Base-by-base conservation (phyloP, 35 echinoderm and acorn worm species). In the Stichopus chloronotus region DNA sequence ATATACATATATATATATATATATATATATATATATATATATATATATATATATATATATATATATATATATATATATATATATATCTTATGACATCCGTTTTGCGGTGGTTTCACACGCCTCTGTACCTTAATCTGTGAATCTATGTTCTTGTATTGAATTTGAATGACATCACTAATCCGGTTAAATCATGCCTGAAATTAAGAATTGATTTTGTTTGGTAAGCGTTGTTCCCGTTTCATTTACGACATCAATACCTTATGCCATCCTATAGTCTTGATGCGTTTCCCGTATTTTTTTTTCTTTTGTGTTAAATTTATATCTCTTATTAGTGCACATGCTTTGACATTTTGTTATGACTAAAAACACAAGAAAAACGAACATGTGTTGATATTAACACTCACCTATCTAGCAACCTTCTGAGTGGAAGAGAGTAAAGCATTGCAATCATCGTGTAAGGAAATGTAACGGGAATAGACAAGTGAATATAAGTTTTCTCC, bases 111-210 rank as follows among this genome's bases (percentile, higher is more conserved):
- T 56, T 20, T 83, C 80, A 83, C 80, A 16, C 80, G 80, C 80
- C 80, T 83, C 55, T 55, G 30, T 56, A 9, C 25, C 19, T 19
- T 83, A 55, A 83, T 83, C 80, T 83, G 80, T 83, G 80, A 83
- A 83, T 55, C 55, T 56, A 56, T 55, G 53, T 56, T n/a, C 80
- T 53, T 83, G 80, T 83, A 83, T 83, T 83, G 53, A 83, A 83
- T 56, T 83, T 83, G 80, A 83, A 83, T 17, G 53, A 83, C 80
- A 83, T 83, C 80, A 83, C 80, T 55, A 83, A 83, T 17, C 53
- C 80, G 52, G 80, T 83, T 83, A 83, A 83, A 83, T 83, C 80
- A 83, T 83, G 43, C 80, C 80, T 83, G 55, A 83, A 83, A 83
- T 83, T 83, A 56, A 56, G 52, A 55, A 83, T 83, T 83, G 80